A percentile compares a stretch with the other conserved stretches of the same genome.
These are phyloP conservation scores for Drosophila suboccidentalis DNA, from an alignment of 2,888 invertebrate species.

Conservation along the genomic window DNA sequence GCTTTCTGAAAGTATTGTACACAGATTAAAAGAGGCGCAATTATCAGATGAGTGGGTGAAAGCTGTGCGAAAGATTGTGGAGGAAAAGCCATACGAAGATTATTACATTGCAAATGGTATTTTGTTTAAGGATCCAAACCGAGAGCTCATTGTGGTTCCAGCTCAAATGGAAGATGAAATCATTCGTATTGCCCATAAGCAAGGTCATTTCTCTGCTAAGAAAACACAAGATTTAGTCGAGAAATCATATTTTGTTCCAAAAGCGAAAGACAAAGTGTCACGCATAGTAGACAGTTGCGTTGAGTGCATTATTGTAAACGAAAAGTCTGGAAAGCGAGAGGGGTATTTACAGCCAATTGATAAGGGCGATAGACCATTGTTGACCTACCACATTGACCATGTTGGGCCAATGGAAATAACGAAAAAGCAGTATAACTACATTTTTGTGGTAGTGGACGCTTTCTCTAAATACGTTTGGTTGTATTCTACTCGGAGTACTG, in stretches of 20 bases:
- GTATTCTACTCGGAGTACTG: too few species aligned
- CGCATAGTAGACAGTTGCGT: neutral
- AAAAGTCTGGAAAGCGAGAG: constrained; percentile 9
- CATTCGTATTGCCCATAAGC: neutral
- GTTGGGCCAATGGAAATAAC: too few species aligned
- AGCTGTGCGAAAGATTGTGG: neutral
- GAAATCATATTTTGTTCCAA: neutral
- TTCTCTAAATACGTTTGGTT: too few species aligned
- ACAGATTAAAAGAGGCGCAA: constrained; percentile 7
- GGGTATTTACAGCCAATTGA: constrained; percentile 5
- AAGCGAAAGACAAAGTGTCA: neutral
- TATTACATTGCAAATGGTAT: neutral
- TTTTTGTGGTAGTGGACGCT: too few species aligned
- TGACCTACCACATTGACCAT: too few species aligned
- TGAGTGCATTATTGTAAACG: constrained; percentile 7
- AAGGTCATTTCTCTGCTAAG: neutral
- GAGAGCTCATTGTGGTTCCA: neutral
- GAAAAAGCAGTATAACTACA: too few species aligned
- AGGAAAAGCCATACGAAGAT: too few species aligned
- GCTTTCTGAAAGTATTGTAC: neutral
- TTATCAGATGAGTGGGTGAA: neutral
- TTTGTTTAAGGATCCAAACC: neutral
- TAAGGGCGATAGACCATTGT: too few species aligned
- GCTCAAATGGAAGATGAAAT: neutral
- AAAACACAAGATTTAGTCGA: neutral